Percentiles rank a stretch among this genome's conserved stretches.
Conservation (phyloP, 2,888 invertebrate species). For the Drosophila kuntzei region DNA sequence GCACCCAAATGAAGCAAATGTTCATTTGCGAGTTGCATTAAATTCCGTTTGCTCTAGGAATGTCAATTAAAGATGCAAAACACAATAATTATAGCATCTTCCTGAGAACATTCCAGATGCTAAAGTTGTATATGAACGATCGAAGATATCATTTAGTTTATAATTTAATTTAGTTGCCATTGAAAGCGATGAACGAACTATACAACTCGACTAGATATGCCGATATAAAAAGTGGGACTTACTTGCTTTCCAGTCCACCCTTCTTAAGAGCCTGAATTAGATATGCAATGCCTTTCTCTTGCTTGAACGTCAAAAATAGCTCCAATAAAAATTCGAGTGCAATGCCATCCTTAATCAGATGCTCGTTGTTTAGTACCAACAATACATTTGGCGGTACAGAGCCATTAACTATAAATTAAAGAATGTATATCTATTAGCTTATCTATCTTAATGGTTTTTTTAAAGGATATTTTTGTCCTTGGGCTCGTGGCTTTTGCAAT, state of each 20-base stretch:
- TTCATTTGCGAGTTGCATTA: slow-evolving; percentile 77
- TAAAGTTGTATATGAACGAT: neutral
- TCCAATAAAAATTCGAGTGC: slow-evolving; percentile 97
- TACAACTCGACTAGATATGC: neutral
- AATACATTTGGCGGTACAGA: slow-evolving; percentile 96
- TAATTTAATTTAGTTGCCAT: neutral
- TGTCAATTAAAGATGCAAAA: slow-evolving; percentile 83
- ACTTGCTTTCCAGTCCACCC: slow-evolving; percentile 92
- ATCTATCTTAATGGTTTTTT: neutral
- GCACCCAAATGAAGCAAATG: slow-evolving; percentile 76
- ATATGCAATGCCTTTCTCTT: slow-evolving; percentile 94
- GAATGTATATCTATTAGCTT: neutral
- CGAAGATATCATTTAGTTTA: neutral
- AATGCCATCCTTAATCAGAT: slow-evolving; percentile 96
- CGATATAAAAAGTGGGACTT: slow-evolving; percentile 49
- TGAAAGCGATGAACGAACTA: neutral
- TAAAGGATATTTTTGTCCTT: slow-evolving; percentile 72
- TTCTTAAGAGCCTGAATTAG: slow-evolving; percentile 94
- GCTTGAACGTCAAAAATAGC: slow-evolving; percentile 95
- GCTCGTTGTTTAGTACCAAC: slow-evolving; percentile 95
- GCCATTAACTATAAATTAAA: slow-evolving; percentile 88
- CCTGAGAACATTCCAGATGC: slow-evolving; percentile 70
- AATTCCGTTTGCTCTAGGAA: slow-evolving; percentile 81
- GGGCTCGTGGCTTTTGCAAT: slow-evolving; percentile 82
- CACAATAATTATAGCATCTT: slow-evolving; percentile 60